Evolutionary conservation across 2,113 vertebrate species (phyloP).

Genomic region (Bubo blakistoni): DNA sequence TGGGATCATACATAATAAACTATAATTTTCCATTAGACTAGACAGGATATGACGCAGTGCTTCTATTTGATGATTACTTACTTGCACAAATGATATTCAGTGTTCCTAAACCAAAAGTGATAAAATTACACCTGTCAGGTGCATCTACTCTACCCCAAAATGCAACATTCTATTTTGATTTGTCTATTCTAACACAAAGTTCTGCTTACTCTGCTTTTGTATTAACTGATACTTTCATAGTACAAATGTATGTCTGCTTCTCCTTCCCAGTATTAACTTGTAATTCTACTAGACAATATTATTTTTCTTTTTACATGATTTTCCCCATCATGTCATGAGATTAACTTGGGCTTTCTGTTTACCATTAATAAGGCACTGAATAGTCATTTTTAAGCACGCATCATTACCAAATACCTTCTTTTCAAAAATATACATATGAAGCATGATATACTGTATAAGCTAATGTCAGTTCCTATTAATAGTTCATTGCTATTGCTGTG

Average conservation of each 20-base stretch:
- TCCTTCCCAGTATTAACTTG: not conserved
- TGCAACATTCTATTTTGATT: not conserved
- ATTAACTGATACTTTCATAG: not conserved
- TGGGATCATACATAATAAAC: not conserved
- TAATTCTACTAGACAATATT: not conserved
- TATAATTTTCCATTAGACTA: not conserved
- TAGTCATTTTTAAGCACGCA: not conserved
- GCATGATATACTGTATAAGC: not conserved
- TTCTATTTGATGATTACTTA: not conserved
- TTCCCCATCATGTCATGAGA: not conserved
- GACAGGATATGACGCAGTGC: not conserved
- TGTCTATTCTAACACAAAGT: not conserved
- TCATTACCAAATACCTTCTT: not conserved
- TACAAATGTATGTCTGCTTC: fast-evolving
- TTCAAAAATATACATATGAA: not conserved
- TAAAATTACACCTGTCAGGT: not conserved
- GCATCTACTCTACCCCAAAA: not conserved
- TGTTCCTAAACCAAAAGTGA: not conserved
- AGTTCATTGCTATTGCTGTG: not conserved
- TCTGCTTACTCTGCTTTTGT: not conserved
- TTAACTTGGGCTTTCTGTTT: not conserved
- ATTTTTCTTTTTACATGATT: not conserved
- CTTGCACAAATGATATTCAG: not conserved
- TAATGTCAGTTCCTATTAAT: not conserved
- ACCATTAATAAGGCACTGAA: not conserved